Evolutionary conservation across 2,888 invertebrate genomes (phyloP).

Genomic region (Hipparchia semele): DNA sequence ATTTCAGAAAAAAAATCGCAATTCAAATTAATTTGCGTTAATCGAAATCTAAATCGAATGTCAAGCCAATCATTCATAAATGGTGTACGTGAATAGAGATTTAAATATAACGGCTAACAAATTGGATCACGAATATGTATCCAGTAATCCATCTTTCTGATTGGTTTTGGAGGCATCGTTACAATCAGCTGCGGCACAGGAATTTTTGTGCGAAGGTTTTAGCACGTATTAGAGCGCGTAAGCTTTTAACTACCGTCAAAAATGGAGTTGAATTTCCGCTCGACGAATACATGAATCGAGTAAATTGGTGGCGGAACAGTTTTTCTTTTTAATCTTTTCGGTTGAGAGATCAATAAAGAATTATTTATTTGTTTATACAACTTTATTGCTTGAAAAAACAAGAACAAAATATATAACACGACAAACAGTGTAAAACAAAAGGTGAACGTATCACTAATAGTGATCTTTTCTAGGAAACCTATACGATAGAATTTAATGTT

Average conservation of each 20-base stretch:
- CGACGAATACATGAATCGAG: too few species aligned
- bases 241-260: not conserved
- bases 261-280: too few species aligned
- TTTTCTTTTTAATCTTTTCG: too few species aligned
- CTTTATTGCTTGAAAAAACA: too few species aligned
- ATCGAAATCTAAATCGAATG: slow-evolving; percentile 52
- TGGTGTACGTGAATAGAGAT: slow-evolving; percentile 68
- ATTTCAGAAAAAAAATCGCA: not conserved
- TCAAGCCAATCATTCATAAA: slow-evolving; percentile 56
- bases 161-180: slow-evolving; percentile 60
- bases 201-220: not conserved
- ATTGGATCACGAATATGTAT: slow-evolving; percentile 67
- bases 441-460: too few species aligned
- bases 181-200: slow-evolving; percentile 18
- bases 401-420: too few species aligned
- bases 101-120: slow-evolving; percentile 72
- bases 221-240: not conserved
- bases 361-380: too few species aligned
- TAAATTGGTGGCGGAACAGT: too few species aligned
- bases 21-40: slow-evolving; percentile 47
- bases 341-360: too few species aligned
- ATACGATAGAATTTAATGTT: too few species aligned
- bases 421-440: too few species aligned
- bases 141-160: slow-evolving; percentile 73
- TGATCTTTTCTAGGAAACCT: too few species aligned